Evolutionary conservation across 2,888 invertebrate species (phyloP).

Genomic region (Luffia ferchaultella): DNA sequence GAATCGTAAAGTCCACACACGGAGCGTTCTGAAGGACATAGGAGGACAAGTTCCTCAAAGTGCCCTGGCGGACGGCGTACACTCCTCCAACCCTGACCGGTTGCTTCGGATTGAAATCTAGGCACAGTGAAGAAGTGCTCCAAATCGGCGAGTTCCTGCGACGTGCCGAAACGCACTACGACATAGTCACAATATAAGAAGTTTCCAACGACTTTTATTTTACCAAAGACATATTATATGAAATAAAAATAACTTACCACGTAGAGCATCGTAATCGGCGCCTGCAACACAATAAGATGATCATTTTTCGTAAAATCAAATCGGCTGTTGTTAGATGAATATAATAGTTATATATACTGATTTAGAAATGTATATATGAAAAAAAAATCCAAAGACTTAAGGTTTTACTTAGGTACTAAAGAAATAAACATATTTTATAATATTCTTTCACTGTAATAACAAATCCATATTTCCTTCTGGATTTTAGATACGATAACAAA

Average conservation of each 20-base stretch:
- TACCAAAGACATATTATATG: neutral
- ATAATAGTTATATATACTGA: too few relatives aligned
- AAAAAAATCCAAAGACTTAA: too few relatives aligned
- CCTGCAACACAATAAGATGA: slow-evolving; percentile 23
- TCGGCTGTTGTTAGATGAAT: too few relatives aligned
- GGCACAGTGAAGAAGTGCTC: slow-evolving; percentile 57
- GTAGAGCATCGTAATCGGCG: slow-evolving; percentile 27
- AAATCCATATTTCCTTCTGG: too few relatives aligned
- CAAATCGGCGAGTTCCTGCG: slow-evolving; percentile 42
- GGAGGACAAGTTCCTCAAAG: slow-evolving; percentile 43
- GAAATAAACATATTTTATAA: too few relatives aligned
- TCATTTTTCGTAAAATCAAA: neutral
- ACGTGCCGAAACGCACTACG: slow-evolving; percentile 54
- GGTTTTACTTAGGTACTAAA: too few relatives aligned
- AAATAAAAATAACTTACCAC: slow-evolving; percentile 19
- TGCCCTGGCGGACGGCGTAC: slow-evolving; percentile 39
- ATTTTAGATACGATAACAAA: too few relatives aligned
- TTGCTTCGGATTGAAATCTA: slow-evolving; percentile 40
- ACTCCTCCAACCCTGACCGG: slow-evolving; percentile 37
- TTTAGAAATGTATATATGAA: too few relatives aligned
- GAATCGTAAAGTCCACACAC: slow-evolving; percentile 51
- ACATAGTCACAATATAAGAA: neutral
- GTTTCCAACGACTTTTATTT: neutral
- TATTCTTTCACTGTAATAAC: too few relatives aligned
- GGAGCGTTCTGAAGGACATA: slow-evolving; percentile 37